These are phyloP conservation scores for Oxyruncus cristatus DNA, from an alignment of 2,113 vertebrate species.

Conservation along the genomic window DNA sequence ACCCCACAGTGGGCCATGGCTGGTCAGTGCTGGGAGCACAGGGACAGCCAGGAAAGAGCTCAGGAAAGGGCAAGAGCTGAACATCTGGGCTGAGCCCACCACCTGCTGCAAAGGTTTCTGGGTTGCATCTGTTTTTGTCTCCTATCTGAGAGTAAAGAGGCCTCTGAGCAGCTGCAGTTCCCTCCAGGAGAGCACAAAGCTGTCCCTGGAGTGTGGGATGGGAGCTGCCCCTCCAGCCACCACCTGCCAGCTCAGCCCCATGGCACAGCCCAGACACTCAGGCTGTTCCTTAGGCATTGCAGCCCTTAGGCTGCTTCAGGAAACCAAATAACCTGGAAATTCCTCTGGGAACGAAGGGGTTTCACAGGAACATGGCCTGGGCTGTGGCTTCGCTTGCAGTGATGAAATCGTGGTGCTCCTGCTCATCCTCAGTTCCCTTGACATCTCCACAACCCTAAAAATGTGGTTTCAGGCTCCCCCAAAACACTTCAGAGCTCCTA, in stretches of 20 bases:
- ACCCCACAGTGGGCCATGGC: rapidly evolving
- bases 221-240: neutral
- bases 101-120: neutral
- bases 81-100: neutral
- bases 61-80: neutral
- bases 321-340: neutral
- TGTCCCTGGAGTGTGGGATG: rapidly evolving
- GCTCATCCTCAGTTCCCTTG: neutral
- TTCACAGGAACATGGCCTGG: neutral
- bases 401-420: no score
- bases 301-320: neutral
- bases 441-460: neutral
- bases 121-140: neutral
- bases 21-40: neutral
- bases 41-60: neutral
- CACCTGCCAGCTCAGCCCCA: neutral
- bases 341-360: neutral
- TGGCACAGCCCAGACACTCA: neutral
- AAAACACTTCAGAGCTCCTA: rapidly evolving
- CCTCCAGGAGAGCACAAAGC: neutral
- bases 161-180: neutral
- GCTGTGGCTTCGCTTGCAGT: neutral
- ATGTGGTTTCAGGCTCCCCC: neutral
- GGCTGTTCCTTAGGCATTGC: neutral
- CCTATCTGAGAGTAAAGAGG: neutral